Evolutionary conservation across 2,113 vertebrate genomes (phyloP), one percentile per base, ranked within the genome.

Genomic region (Etheostoma spectabile): DNA sequence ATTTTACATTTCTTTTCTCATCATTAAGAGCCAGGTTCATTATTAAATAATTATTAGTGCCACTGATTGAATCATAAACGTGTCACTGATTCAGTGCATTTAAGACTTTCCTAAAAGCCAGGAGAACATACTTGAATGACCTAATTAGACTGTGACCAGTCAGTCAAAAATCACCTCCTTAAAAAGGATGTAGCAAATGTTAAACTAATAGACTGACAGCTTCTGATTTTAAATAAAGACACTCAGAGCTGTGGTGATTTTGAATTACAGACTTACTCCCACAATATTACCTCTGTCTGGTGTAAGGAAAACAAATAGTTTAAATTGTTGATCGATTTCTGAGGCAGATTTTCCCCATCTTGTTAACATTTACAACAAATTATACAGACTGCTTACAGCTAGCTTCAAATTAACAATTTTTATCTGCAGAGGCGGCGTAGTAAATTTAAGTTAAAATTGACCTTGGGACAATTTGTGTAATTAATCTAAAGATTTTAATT

Each of bases 401-500:
- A 68, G 62, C 61, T 69, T 45, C 68, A 78, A 61, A 62, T 71
- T 11, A 79, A 57, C 8, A 0, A 1, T 21, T 64, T 75, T 76
- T 59, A 80, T 63, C 33, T 30, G 46, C 56, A 3, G 48, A 66
- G 30, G 33, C 19, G 5, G 38, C 16, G 33, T 11, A 24, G 53
- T 27, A 53, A 10, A 45, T 78, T 45, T 3, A 4, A 45, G 60
- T 67, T 64, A 22, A 86, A 74, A 14, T 55, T 82, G 79, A 88
- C 81, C 76, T 42, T 15, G 11, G 38, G 60, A 74, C 56, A 24
- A 42, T 83, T 77, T 33, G 52, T 56, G 30, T 63, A 75, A 82
- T 76, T 69, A 74, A 82, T 80, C 6, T 42, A 72, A 62, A 80
- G 64, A 48, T 79, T 74, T 77, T 77, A 81, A 88, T 84, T 84